Base-by-base conservation (phyloP, 2,888 invertebrate species). In the Dicyrtoma fusca region DNA sequence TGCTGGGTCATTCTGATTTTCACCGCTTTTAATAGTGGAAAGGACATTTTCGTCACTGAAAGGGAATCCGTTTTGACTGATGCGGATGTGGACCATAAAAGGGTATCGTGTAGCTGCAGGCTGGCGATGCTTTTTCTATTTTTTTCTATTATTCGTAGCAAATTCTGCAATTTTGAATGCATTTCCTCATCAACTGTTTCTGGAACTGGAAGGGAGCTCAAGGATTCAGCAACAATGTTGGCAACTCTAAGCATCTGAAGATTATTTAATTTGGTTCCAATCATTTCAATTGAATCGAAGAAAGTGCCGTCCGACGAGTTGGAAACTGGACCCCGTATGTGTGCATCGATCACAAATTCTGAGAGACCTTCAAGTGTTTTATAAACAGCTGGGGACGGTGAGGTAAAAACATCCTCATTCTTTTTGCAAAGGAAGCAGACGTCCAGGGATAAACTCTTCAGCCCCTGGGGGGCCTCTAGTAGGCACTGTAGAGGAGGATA, bases 31-130 rank as follows among this genome's bases (percentile, higher is more conserved):
- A 66, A 55, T 5, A 6, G 1, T 1, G 53, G 53, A 21, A 66
- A 53, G 13, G 10, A n/a, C 17, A 19, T 34, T 14, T 17, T 34
- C 1, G 42, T 5, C 17, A 55, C 14, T 5, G 55, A 55, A 1
- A 19, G 53, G 4, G 42, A 44, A 5, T 6, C 17, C 1, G 19
- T 1, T 11, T 53, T 23, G 3, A 34, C n/a, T n/a, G n/a, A n/a
- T 17, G 13, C 6, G 4, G 66, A 55, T 11, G 66, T 66, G 21
- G 53, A 55, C 66, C 66, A 66, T 13, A 66, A 17, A 11, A 53
- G 55, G 1, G 53, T 34, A 55, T 66, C 66, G 1, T 55, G 11
- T 17, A 66, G 21, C 11, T 26, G 19, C 17, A 66, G 4, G 5
- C 19, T n/a, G 1, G 42, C 42, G 5, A 66, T 17, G 14, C 25